These are phyloP conservation scores for Miltochrista miniata DNA, from an alignment of 2,888 invertebrate species.

Conservation along the genomic window DNA sequence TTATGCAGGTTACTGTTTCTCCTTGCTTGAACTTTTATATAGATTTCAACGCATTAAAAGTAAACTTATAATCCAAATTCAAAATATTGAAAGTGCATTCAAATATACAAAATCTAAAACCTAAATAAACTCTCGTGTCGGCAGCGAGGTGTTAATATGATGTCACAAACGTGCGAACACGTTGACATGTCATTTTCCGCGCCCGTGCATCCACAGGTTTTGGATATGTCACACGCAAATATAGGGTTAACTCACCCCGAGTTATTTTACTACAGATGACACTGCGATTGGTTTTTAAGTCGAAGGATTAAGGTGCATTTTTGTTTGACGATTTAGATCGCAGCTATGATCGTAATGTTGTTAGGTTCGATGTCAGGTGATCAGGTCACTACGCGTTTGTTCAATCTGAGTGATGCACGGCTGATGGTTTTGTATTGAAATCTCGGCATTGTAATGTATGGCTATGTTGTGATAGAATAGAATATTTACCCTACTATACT, in stretches of 20 bases:
- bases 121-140: slow-evolving; percentile 32
- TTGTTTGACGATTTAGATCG: not conserved
- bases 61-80: slow-evolving; percentile 7
- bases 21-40: too few species aligned
- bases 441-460: not conserved
- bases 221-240: slow-evolving; percentile 59
- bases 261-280: not conserved
- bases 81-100: slow-evolving; percentile 9
- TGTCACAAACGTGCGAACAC: slow-evolving; percentile 42
- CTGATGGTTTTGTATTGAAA: slow-evolving; percentile 48
- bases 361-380: slow-evolving; percentile 31
- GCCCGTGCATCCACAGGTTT: slow-evolving; percentile 58
- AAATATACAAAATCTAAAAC: slow-evolving; percentile 29
- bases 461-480: too few species aligned
- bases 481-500: too few species aligned
- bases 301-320: slow-evolving; percentile 9
- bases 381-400: slow-evolving; percentile 33
- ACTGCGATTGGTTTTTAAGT: not conserved
- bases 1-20: too few species aligned
- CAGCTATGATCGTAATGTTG: slow-evolving; percentile 8
- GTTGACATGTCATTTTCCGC: slow-evolving; percentile 79
- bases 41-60: too few species aligned
- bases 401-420: slow-evolving; percentile 32
- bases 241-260: slow-evolving; percentile 31
- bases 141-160: slow-evolving; percentile 42